Percentiles rank a stretch among this genome's conserved stretches.
Conservation (phyloP, 2,113 vertebrate species). For the Zootoca vivipara region DNA sequence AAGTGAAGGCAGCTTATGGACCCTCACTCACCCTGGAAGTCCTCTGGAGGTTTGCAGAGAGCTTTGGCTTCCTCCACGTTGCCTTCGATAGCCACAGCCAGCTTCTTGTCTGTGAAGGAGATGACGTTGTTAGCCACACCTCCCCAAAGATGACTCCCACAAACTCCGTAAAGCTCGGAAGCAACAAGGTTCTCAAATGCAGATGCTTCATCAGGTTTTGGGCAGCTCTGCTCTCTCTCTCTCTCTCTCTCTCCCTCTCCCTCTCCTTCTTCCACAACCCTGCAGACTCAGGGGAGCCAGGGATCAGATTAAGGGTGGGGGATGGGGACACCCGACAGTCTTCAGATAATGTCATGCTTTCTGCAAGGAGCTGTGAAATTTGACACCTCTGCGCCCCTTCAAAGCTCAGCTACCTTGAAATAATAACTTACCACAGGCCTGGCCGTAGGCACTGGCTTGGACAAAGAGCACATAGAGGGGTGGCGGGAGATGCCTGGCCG, state of each 20-base stretch:
- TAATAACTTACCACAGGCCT: slow-evolving; percentile 91
- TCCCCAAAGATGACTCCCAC: background rate
- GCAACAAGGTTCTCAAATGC: background rate
- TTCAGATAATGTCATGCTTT: background rate
- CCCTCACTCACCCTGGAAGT: slow-evolving; percentile 87
- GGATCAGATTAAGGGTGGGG: background rate
- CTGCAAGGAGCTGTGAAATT: background rate
- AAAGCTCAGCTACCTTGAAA: rapidly evolving
- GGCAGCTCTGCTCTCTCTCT: slow-evolving; percentile 7
- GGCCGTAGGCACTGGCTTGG: slow-evolving; percentile 92
- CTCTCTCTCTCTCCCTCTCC: slow-evolving; percentile 20
- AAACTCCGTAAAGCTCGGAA: background rate
- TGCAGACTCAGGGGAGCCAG: background rate
- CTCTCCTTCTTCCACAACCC: background rate
- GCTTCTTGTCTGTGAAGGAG: slow-evolving; percentile 85
- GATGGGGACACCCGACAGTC: rapidly evolving
- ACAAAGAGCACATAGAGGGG: slow-evolving; percentile 96
- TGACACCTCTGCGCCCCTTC: rapidly evolving
- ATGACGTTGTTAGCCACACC: rapidly evolving
- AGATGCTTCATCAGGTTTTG: background rate
- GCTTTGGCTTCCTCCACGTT: slow-evolving; percentile 97
- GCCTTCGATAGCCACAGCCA: slow-evolving; percentile 88
- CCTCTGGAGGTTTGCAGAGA: slow-evolving; percentile 93
- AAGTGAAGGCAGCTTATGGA: rapidly evolving
- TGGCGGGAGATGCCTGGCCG: slow-evolving; percentile 90